Percentiles rank a stretch among this genome's conserved stretches.
Conservation (phyloP, 2,797 vertebrate species). For the Manis pentadactyla region DNA sequence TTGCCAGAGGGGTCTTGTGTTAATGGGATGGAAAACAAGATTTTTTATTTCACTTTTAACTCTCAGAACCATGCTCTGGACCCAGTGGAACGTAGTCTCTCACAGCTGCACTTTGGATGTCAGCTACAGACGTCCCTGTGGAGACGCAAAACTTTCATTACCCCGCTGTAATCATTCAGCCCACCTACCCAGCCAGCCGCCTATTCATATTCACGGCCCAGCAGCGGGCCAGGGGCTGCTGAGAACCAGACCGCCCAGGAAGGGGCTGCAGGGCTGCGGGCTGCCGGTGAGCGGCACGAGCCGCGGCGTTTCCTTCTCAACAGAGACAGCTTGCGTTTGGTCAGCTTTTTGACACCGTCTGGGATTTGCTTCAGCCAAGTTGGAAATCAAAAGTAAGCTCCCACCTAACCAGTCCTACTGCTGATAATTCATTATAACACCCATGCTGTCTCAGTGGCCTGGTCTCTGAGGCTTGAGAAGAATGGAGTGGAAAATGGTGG, state of each 20-base stretch:
- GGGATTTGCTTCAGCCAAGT: slow-evolving; percentile 9
- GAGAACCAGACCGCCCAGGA: neutral
- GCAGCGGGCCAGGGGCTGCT: neutral
- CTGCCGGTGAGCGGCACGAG: neutral
- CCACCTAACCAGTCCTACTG: neutral
- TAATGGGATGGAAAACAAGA: slow-evolving; percentile 52
- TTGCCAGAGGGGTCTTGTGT: slow-evolving; percentile 47
- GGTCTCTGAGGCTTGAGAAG: neutral
- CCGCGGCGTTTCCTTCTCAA: rapidly evolving
- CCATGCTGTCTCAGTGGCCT: rapidly evolving
- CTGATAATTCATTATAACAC: rapidly evolving
- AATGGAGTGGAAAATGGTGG: neutral
- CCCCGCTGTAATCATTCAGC: neutral
- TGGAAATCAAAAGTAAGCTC: neutral
- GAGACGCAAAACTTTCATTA: neutral
- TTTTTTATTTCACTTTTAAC: neutral
- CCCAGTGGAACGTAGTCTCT: neutral
- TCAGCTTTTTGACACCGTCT: neutral
- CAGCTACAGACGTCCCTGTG: neutral
- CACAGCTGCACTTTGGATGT: neutral
- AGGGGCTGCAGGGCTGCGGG: too few relatives aligned
- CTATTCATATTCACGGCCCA: rapidly evolving
- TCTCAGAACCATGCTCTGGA: neutral
- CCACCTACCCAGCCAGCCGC: neutral
- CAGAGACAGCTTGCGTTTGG: too few relatives aligned